Evolutionary conservation across 1,140 invertebrate species (phyloP).

Genomic region (Diabrotica undecimpunctata): DNA sequence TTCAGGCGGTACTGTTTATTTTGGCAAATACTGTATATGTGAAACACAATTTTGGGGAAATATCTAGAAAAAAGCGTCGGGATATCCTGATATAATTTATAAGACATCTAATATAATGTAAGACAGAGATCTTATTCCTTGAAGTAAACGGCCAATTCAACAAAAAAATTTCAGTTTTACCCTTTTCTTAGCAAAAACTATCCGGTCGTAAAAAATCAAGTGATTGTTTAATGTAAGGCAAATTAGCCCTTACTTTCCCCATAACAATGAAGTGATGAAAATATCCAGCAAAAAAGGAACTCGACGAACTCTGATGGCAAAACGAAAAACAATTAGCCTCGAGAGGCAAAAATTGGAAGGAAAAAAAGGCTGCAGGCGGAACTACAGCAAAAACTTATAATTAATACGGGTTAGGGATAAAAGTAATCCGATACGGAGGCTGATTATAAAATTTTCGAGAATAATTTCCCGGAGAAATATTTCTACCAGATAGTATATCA

Average conservation of each 20-base stretch:
- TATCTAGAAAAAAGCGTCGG: too few species aligned
- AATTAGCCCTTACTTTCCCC: neutral
- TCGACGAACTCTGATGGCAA: neutral
- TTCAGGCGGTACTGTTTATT: too few species aligned
- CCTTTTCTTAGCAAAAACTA: too few species aligned
- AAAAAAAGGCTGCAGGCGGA: neutral
- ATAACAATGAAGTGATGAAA: slow-evolving; percentile 3
- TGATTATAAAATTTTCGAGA: slow-evolving; percentile 8
- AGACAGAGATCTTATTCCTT: too few species aligned
- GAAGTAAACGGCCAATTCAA: too few species aligned
- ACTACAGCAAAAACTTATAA: slow-evolving; percentile 1
- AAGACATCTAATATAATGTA: too few species aligned
- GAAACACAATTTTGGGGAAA: too few species aligned
- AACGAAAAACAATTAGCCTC: neutral
- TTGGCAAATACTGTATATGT: too few species aligned
- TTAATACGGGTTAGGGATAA: slow-evolving; percentile 1
- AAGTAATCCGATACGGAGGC: slow-evolving; percentile 8
- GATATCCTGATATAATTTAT: too few species aligned
- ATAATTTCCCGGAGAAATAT: slow-evolving; percentile 8
- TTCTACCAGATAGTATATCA: slow-evolving; percentile 14
- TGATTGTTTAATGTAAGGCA: neutral
- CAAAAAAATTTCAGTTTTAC: too few species aligned
- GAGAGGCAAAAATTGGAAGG: neutral
- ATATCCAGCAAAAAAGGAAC: neutral
- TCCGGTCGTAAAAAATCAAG: too few species aligned